Percentiles rank a stretch among this genome's conserved stretches.
These are phyloP conservation scores for Riptortus pedestris DNA, from an alignment of 1,140 invertebrate genomes.

Conservation along the genomic window DNA sequence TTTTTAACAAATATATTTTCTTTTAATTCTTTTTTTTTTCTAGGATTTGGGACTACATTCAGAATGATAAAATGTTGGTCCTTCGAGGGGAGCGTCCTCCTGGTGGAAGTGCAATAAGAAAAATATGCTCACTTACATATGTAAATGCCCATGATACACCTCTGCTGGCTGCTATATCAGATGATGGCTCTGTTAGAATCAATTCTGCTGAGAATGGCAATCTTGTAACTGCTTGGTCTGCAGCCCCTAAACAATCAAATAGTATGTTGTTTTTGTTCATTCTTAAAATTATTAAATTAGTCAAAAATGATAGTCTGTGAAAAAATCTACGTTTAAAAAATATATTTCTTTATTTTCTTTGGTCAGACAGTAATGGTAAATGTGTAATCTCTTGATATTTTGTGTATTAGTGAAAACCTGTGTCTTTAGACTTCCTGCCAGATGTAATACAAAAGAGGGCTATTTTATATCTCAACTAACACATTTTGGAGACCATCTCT, in stretches of 20 bases:
- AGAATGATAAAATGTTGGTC: slow-evolving; percentile 45
- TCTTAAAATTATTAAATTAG: too few species aligned
- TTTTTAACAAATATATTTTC: too few species aligned
- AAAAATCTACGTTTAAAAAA: too few species aligned
- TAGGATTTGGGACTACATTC: slow-evolving; percentile 63
- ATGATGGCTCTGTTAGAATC: slow-evolving; percentile 67
- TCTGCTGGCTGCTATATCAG: slow-evolving; percentile 55
- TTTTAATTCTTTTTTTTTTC: slow-evolving; percentile 27
- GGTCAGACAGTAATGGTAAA: too few species aligned
- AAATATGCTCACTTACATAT: slow-evolving; percentile 73
- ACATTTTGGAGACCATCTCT: too few species aligned
- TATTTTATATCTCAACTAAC: too few species aligned
- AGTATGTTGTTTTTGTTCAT: not conserved
- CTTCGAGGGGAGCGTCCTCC: slow-evolving; percentile 36
- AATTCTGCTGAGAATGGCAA: slow-evolving; percentile 45
- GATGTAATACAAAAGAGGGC: too few species aligned
- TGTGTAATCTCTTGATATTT: too few species aligned
- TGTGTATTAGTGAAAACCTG: too few species aligned
- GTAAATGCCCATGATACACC: slow-evolving; percentile 79
- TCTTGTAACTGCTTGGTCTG: slow-evolving; percentile 72
- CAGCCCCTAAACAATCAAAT: slow-evolving; percentile 32
- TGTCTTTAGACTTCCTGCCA: too few species aligned
- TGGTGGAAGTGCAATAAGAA: slow-evolving; percentile 38
- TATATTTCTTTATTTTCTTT: too few species aligned
- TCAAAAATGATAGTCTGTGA: too few species aligned